Conservation (phyloP, 2,113 vertebrate species). For the Rhinolophus ferrumequinum region DNA sequence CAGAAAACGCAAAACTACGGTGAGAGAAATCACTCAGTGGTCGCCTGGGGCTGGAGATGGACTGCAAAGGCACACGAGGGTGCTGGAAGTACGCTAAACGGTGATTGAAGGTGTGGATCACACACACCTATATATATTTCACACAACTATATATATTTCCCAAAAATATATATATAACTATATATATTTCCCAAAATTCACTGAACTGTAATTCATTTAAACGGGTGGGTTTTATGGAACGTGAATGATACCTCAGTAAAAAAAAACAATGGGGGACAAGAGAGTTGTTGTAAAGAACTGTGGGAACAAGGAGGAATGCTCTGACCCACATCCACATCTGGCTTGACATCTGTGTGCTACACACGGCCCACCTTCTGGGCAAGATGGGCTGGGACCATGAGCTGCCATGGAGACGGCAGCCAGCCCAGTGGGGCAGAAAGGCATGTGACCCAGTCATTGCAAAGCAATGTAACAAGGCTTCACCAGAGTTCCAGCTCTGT, state of each 20-base stretch:
- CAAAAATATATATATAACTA: rapidly evolving
- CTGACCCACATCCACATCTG: not conserved
- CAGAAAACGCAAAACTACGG: not conserved
- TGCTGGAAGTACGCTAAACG: not conserved
- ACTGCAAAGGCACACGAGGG: not conserved
- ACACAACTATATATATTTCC: rapidly evolving
- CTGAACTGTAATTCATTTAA: rapidly evolving
- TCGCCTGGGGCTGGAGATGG: not conserved
- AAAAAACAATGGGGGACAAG: not conserved
- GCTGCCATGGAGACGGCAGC: not conserved
- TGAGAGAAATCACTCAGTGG: no score
- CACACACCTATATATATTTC: no score
- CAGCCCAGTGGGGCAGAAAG: not conserved
- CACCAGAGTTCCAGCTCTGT: rapidly evolving
- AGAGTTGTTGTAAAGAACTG: rapidly evolving
- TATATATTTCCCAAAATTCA: rapidly evolving
- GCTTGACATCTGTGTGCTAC: not conserved
- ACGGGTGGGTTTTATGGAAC: not conserved
- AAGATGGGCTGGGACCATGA: not conserved
- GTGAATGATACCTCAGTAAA: not conserved
- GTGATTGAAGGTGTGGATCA: not conserved
- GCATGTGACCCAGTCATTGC: not conserved
- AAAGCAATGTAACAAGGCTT: not conserved
- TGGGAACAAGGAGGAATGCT: not conserved
- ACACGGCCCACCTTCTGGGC: not conserved